A percentile compares a stretch with the other conserved stretches of the same genome.
Conservation (phyloP, 2,888 invertebrate genomes). For the Diogma glabrata region DNA sequence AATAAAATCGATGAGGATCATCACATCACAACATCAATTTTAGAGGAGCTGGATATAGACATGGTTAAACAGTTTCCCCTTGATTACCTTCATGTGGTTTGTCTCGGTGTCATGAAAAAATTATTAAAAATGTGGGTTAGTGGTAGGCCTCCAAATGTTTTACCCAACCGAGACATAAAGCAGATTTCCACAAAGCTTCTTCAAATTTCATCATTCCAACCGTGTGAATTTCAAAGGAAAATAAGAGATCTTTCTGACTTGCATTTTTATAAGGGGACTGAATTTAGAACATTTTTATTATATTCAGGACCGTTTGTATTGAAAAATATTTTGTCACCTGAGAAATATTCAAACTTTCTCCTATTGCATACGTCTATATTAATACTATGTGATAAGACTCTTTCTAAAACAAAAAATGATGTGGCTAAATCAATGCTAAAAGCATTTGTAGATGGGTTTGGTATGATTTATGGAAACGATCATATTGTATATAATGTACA, state of each 20-base stretch:
- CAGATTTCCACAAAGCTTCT: too few relatives aligned
- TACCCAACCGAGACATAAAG: too few relatives aligned
- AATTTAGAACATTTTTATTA: too few relatives aligned
- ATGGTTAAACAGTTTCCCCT: background rate
- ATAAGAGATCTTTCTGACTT: conserved; percentile 19
- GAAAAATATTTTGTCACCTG: too few relatives aligned
- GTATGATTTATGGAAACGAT: conserved; percentile 19
- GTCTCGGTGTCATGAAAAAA: too few relatives aligned
- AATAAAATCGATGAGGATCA: conserved; percentile 17
- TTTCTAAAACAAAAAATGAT: conserved; percentile 16
- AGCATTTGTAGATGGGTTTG: conserved; percentile 19
- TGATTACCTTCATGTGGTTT: too few relatives aligned
- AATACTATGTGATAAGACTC: conserved; percentile 19
- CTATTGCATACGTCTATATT: conserved; percentile 18
- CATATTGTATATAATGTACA: conserved; percentile 20
- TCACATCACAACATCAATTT: conserved; percentile 17
- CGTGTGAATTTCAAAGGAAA: conserved; percentile 20
- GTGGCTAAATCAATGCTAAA: conserved; percentile 14
- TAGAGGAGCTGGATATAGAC: background rate
- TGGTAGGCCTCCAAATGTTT: too few relatives aligned
- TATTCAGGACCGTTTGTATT: conserved; percentile 22
- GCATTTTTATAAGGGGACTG: conserved; percentile 21
- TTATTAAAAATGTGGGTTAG: too few relatives aligned
- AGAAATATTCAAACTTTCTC: conserved; percentile 20
- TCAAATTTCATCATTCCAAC: conserved; percentile 11